Evolutionary conservation across 2,888 invertebrate species (phyloP), one percentile per base, ranked within the genome.

Genomic region (Ophioninae sp.): DNA sequence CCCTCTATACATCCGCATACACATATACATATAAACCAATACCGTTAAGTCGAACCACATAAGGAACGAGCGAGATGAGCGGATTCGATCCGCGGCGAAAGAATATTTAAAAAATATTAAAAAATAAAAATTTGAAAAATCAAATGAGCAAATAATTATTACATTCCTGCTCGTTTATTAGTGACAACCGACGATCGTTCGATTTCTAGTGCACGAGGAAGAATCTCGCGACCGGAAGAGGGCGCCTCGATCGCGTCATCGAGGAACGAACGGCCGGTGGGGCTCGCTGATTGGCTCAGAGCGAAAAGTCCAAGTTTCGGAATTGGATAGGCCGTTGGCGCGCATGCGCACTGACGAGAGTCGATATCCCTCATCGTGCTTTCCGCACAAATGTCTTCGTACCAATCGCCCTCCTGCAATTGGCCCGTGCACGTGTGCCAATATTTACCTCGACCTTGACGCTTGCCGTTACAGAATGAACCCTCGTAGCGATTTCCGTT

Each of bases 401-500:
- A 83, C 96, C 96, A 96, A 86, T 94, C 93, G 1, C 96, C 96
- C 82, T 95, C 94, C 89, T 96, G 96, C 85, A 95, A 89, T 90
- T 96, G 96, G 0, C 96, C 96, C 0, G 94, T 95, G 87, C 93
- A 93, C 89, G 95, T 90, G 90, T 96, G 95, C 88, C 95, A 95
- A 91, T 94, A 96, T 58, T 94, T 93, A 0, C 96, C 96, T n/a
- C 93, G 90, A 0, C 96, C 96, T 87, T 95, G 93, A 88, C 95
- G 95, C 77, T 93, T 86, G 85, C 95, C 94, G 7, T 93, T 88
- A 51, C 92, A 88, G 94, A 95, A 96, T 80, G 94, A 89, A 0
- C 96, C 96, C 92, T 96, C 95, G 89, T 95, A 96, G 69, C 95
- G 93, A 87, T 95, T 95, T 3, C 95, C 95, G 88, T 95, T 94